Evolutionary conservation across 2,113 vertebrate species (phyloP).

Genomic region (Rhinogobius similis): DNA sequence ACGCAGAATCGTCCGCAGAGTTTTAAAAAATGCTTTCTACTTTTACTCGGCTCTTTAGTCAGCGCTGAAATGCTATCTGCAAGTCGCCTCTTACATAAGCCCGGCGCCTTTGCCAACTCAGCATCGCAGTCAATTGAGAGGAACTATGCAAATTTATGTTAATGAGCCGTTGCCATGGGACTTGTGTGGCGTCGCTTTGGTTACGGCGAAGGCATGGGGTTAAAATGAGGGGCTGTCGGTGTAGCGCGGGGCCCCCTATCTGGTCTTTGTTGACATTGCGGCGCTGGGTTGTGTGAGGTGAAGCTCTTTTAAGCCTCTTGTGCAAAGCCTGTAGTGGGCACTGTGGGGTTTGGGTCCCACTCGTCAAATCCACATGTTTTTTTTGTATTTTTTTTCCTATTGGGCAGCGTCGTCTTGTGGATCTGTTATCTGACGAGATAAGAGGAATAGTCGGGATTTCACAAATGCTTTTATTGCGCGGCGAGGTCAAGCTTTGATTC

Average conservation of each 20-base stretch:
- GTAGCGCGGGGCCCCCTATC: conserved; percentile 61
- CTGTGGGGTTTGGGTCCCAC: conserved; percentile 12
- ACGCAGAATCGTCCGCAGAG: too few relatives aligned
- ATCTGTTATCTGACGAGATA: conserved; percentile 7
- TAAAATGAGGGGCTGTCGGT: conserved; percentile 52
- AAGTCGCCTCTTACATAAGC: conserved; percentile 68
- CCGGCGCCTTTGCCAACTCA: conserved; percentile 61
- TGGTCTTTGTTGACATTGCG: conserved; percentile 68
- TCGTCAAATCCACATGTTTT: conserved; percentile 27
- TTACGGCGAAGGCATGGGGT: conserved; percentile 68
- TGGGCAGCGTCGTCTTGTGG: not conserved
- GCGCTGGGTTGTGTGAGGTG: conserved; percentile 49
- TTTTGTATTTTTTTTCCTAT: not conserved
- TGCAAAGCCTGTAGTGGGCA: conserved; percentile 35
- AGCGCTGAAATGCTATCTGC: conserved; percentile 45
- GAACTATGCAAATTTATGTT: conserved; percentile 68
- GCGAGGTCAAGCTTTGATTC: not conserved
- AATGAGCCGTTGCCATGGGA: conserved; percentile 56
- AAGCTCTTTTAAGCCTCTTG: conserved; percentile 38
- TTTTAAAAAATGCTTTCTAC: too few relatives aligned
- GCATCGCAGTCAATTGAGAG: conserved; percentile 52
- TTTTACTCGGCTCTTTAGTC: conserved; percentile 57
- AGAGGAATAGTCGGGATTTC: not conserved
- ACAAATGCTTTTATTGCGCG: not conserved
- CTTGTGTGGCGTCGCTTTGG: conserved; percentile 58